These are phyloP conservation scores for Cyprinus carpio DNA, from an alignment of 2,113 vertebrate genomes.

Conservation along the genomic window DNA sequence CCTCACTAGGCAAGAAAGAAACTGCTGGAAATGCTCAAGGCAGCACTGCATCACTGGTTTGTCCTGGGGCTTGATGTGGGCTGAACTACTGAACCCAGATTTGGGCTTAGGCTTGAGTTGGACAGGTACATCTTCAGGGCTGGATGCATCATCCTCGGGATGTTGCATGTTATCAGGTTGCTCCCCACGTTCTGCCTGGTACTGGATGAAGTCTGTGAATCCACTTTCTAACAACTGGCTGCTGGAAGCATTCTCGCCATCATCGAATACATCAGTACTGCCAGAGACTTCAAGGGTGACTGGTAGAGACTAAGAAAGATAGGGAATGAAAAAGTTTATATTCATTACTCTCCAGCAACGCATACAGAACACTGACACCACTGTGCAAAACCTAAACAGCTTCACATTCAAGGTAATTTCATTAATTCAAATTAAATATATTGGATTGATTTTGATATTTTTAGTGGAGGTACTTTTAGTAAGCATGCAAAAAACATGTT, in stretches of 20 bases:
- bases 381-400: background rate
- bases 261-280: constrained; percentile 83
- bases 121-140: constrained; percentile 76
- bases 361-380: background rate
- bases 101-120: constrained; percentile 69
- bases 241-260: constrained; percentile 80
- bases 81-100: constrained; percentile 61
- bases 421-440: background rate
- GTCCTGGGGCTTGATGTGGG: constrained; percentile 77
- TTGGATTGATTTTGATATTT: background rate
- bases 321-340: background rate
- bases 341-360: background rate
- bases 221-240: constrained; percentile 86
- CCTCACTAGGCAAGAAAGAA: constrained; percentile 88
- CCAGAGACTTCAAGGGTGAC: constrained; percentile 74
- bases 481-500: background rate
- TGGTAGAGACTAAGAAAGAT: constrained; percentile 68
- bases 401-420: background rate
- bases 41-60: constrained; percentile 98
- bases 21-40: constrained; percentile 93
- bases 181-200: constrained; percentile 81
- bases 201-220: constrained; percentile 97
- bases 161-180: constrained; percentile 63
- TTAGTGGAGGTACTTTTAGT: background rate
- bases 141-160: constrained; percentile 76